Base-by-base conservation (phyloP, 2,888 invertebrate species). In the Mesochorus sp. region DNA sequence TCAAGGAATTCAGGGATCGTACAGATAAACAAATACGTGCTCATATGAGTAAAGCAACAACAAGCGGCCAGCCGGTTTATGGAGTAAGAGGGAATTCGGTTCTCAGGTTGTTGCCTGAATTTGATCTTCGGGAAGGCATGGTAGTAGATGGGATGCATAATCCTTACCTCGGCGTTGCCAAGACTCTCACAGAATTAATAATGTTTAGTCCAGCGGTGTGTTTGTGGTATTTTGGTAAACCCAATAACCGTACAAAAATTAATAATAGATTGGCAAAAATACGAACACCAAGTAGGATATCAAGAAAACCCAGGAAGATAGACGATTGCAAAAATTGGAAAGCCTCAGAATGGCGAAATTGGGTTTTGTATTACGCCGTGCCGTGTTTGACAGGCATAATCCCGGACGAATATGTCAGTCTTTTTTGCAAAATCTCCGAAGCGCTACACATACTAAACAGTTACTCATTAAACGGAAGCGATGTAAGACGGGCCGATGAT, bases 91-190 rank as follows among this genome's bases (percentile, higher is more conserved):
- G 34, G 8, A 1, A 37, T 8, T 49, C 61, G 4, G 5, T 19
- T n/a, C 26, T 59, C n/a, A 37, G 34, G 34, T 42, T 24, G 8
- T 24, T 59, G 3, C 59, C 34, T 17, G 8, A 21, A 28, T 71
- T 71, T 31, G 44, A 61, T 49, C 37, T 61, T 8, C 37, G 14
- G 2, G 24, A 21, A 31, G 71, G 71, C 6, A 14, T 61, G 1
- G 49, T 71, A 10, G 66, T 67, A 17, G 74, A 74, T 6, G 24
- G 57, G 2, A 59, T 74, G 74, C 74, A 67, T 59, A 39, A 42
- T 17, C 37, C 67, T 14, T 19, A 49, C 39, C 19, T 70, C 8
- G 74, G 74, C 17, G 59, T 67, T 19, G 57, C 59, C 10, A 64
- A 73, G 21, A 55, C 55, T 24, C 24, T 66, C 17, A 55, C 55